Conservation (phyloP, 2,888 invertebrate genomes). For the Periphyllus acericola region DNA sequence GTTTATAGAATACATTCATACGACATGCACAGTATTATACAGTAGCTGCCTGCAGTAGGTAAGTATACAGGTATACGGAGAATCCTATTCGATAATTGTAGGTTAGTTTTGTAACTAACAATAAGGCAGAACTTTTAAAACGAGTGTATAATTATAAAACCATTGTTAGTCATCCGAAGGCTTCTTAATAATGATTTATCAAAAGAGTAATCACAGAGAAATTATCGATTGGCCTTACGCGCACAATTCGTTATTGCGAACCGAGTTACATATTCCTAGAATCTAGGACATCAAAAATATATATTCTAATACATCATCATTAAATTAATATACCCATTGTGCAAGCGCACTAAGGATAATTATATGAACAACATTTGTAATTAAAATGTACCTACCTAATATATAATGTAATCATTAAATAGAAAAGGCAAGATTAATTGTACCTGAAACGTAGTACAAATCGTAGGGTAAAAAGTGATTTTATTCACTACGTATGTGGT, state of each 20-base stretch:
- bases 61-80: not conserved
- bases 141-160: not conserved
- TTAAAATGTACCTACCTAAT: not conserved
- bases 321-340: not conserved
- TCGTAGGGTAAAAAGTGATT: too few species aligned
- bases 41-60: too few species aligned
- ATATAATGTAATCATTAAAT: too few species aligned
- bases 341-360: not conserved
- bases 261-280: not conserved
- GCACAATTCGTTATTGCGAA: not conserved
- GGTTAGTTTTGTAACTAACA: not conserved
- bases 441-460: too few species aligned
- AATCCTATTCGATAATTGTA: not conserved
- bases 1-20: too few species aligned
- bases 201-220: not conserved
- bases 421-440: too few species aligned
- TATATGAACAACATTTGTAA: not conserved
- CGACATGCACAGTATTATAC: not conserved
- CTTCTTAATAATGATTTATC: not conserved
- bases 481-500: too few species aligned
- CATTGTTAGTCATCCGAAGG: not conserved
- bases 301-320: not conserved
- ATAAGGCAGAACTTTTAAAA: not conserved
- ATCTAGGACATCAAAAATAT: not conserved
- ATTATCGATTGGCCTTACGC: constrained; percentile 1